Conservation (phyloP, 2,888 invertebrate genomes). For the Troides aeacus region DNA sequence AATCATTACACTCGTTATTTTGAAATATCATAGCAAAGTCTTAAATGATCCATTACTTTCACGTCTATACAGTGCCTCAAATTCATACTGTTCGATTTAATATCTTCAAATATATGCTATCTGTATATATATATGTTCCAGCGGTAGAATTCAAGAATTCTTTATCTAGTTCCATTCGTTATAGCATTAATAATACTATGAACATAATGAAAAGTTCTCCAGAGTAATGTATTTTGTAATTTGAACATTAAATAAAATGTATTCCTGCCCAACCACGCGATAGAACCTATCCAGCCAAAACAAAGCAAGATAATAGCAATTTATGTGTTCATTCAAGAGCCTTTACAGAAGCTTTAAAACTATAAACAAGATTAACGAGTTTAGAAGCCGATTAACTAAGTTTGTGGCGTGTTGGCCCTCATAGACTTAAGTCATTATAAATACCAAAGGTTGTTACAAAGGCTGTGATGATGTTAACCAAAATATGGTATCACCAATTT, state of each 20-base stretch:
- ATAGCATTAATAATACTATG: neutral
- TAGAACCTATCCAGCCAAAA: constrained; percentile 21
- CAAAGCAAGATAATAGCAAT: constrained; percentile 29
- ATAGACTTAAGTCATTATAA: constrained; percentile 11
- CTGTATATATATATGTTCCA: no score
- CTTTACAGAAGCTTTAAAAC: constrained; percentile 29
- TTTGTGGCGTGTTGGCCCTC: constrained; percentile 9
- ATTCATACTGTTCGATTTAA: no score
- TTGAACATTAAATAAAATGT: constrained; percentile 14
- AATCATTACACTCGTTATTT: no score
- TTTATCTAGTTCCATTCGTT: neutral
- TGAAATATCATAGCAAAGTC: no score
- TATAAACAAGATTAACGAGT: constrained; percentile 29
- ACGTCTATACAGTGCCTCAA: no score
- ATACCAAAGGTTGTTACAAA: constrained; percentile 1
- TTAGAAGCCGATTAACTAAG: constrained; percentile 26
- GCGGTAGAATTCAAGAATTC: no score
- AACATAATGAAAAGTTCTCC: neutral
- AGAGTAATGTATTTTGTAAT: constrained; percentile 9
- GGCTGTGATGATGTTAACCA: neutral
- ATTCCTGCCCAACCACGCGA: constrained; percentile 15
- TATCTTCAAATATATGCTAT: no score
- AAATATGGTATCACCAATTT: neutral
- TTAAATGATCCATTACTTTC: no score
- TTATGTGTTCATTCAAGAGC: constrained; percentile 29